Conservation (phyloP, 2,888 invertebrate species). For the Polyommatus icarus region DNA sequence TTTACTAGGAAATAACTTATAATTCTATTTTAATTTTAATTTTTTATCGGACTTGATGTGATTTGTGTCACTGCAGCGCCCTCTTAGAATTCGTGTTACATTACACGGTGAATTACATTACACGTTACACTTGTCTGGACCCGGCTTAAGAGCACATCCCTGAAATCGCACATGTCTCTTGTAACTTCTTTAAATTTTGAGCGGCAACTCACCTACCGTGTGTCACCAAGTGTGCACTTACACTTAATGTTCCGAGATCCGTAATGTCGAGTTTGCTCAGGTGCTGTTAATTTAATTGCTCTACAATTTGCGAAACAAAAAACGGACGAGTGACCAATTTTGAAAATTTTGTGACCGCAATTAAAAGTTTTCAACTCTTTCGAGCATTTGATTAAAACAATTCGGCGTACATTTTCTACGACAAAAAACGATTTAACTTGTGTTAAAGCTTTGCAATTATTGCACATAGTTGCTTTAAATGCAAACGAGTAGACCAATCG, state of each 20-base stretch:
- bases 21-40: no score
- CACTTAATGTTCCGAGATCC: neutral
- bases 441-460: neutral
- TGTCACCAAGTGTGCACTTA: neutral
- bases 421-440: neutral
- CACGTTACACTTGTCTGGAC: no score
- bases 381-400: constrained; percentile 10
- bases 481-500: neutral
- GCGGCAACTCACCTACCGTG: neutral
- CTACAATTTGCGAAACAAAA: constrained; percentile 19
- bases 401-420: neutral
- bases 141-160: no score
- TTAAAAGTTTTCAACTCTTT: constrained; percentile 20
- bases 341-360: constrained; percentile 11
- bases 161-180: no score
- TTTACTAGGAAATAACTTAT: no score
- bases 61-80: no score
- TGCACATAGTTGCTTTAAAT: neutral
- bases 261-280: constrained; percentile 17
- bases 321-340: constrained; percentile 13
- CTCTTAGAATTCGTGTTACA: no score
- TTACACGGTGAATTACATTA: no score
- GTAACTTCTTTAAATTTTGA: neutral
- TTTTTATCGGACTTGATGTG: no score
- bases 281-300: constrained; percentile 25